Conservation (phyloP, 1,140 invertebrate species). For the Pantala flavescens region DNA sequence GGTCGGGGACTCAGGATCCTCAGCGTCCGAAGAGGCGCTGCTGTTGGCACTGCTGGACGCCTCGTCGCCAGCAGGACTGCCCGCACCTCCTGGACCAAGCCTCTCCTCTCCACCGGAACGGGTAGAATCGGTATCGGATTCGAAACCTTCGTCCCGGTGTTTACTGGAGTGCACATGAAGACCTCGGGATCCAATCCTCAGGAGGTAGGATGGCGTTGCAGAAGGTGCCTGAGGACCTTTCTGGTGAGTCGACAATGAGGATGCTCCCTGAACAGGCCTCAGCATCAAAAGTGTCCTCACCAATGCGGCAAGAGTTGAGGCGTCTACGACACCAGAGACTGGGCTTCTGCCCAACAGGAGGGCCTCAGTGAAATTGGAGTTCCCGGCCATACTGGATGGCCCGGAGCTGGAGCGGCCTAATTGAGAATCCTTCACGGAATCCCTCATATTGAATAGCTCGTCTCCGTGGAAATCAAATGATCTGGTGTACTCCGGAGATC, state of each 20-base stretch:
- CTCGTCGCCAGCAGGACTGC: not conserved
- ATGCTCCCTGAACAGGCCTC: not conserved
- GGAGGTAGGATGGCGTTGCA: conserved; percentile 14
- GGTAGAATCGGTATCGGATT: conserved; percentile 30
- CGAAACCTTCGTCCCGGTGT: conserved; percentile 33
- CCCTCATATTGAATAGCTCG: no score
- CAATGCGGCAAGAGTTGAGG: conserved; percentile 22
- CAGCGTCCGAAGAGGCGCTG: conserved; percentile 30
- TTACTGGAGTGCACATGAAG: not conserved
- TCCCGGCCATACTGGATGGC: no score
- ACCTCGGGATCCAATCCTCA: conserved; percentile 22
- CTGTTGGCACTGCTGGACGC: conserved; percentile 35
- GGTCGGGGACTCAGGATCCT: conserved; percentile 11
- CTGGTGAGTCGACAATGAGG: not conserved
- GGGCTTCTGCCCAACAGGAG: conserved; percentile 23
- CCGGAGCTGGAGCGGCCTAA: no score
- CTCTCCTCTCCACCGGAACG: conserved; percentile 13
- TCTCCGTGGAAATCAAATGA: no score
- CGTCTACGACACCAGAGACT: conserved; percentile 23
- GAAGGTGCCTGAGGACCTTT: not conserved
- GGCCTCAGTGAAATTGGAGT: conserved; percentile 18
- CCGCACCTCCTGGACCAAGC: not conserved
- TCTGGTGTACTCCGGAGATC: no score
- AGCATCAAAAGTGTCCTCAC: conserved; percentile 19
- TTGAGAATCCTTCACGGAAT: no score